Conservation (phyloP, 2,113 vertebrate genomes). For the Elanus axillaris region DNA sequence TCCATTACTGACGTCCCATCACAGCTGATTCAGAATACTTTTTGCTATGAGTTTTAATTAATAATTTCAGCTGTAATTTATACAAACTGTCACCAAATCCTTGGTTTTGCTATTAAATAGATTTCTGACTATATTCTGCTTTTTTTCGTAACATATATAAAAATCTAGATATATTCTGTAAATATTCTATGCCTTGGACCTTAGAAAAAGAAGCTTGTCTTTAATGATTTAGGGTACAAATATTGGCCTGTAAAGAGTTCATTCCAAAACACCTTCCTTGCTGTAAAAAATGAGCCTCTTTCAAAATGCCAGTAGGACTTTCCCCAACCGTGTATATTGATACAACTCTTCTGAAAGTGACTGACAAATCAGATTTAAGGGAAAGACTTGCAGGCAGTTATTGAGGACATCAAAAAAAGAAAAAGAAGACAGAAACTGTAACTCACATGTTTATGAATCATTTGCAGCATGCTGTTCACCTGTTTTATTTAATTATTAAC, state of each 20-base stretch:
- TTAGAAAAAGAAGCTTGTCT: background rate
- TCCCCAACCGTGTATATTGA: background rate
- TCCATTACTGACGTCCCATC: background rate
- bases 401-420: background rate
- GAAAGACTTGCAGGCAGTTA: background rate
- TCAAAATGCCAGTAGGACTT: background rate
- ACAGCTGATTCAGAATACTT: background rate
- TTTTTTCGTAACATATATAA: background rate
- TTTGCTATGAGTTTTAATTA: background rate
- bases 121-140: background rate
- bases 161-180: background rate
- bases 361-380: background rate
- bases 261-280: background rate
- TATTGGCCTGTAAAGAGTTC: background rate
- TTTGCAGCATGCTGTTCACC: background rate
- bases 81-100: background rate
- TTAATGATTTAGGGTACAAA: background rate
- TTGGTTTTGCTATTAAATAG: background rate
- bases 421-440: background rate
- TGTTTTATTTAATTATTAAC: background rate
- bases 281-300: background rate
- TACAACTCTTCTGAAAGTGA: background rate
- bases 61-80: background rate
- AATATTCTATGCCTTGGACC: background rate
- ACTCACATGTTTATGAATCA: background rate